These are phyloP conservation scores for Phytoseiulus persimilis DNA, from an alignment of 2,888 invertebrate genomes.

Conservation along the genomic window DNA sequence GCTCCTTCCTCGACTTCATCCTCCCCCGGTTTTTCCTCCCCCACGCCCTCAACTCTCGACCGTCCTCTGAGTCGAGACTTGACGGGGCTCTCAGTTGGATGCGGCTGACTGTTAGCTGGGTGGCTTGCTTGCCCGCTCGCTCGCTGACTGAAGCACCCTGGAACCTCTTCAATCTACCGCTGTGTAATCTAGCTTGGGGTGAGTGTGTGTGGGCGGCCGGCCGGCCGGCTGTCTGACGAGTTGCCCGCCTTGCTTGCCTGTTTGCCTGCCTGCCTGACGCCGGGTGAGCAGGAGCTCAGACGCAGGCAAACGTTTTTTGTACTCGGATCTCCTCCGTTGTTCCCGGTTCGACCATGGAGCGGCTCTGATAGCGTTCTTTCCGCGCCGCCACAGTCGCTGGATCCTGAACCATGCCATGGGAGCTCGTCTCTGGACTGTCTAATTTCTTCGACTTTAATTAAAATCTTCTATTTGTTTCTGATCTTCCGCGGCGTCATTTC, in stretches of 20 bases:
- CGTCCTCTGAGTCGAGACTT: not conserved
- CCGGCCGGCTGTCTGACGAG: not conserved
- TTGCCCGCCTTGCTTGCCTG: not conserved
- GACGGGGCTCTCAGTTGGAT: not conserved
- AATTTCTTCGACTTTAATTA: not conserved
- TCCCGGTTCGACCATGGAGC: not conserved
- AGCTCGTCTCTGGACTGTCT: not conserved
- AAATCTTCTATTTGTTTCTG: not conserved
- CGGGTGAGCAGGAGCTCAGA: not conserved
- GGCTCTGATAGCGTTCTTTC: not conserved
- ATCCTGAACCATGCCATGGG: not conserved
- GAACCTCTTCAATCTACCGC: constrained; percentile 5
- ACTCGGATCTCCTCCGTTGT: not conserved
- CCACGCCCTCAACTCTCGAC: not conserved
- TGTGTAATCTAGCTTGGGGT: not conserved
- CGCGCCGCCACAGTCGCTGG: not conserved
- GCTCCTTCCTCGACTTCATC: not conserved
- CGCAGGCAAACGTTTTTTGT: not conserved
- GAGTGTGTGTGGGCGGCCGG: not conserved
- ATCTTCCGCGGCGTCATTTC: not conserved
- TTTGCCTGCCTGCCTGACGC: not conserved
- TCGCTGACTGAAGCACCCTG: not conserved
- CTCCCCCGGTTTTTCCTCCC: not conserved
- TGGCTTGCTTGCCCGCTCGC: not conserved
- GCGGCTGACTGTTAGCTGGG: not conserved